phyloP scores from a whole-genome alignment of 2,888 invertebrate species.

The Calameuta idolon region DNA sequence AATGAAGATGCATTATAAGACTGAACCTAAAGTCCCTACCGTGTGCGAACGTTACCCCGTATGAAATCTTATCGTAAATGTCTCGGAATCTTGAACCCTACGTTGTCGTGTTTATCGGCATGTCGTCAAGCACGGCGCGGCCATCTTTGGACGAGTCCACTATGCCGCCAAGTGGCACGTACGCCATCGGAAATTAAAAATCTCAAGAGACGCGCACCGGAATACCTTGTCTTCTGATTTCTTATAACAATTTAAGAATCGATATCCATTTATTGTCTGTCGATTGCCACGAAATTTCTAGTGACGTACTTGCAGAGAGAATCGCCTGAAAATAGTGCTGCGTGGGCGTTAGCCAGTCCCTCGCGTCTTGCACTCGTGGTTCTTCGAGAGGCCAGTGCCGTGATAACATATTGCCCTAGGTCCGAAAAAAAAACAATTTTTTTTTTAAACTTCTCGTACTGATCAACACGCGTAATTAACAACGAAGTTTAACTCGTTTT shows the following conservation, averaged over 20 bases:
- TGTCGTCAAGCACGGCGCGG: constrained; percentile 12
- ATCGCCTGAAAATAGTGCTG: constrained; percentile 6
- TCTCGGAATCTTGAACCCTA: not conserved
- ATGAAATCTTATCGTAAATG: not conserved
- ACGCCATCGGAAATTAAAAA: not conserved
- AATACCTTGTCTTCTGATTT: not conserved
- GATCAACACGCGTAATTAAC: not conserved
- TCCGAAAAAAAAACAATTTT: not conserved
- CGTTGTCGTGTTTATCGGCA: not conserved
- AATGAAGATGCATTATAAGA: not conserved
- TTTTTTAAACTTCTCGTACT: not conserved
- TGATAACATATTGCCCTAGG: not conserved
- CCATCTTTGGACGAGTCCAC: constrained; percentile 66
- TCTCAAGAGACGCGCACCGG: not conserved
- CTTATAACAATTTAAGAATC: not conserved
- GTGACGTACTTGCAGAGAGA: not conserved
- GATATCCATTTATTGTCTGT: not conserved
- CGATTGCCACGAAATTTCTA: not conserved
- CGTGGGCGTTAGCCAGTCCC: constrained; percentile 34
- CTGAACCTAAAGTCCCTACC: not conserved
- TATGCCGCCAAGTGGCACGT: constrained; percentile 43
- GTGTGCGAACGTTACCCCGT: not conserved
- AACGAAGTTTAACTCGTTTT: not conserved
- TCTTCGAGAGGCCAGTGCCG: not conserved
- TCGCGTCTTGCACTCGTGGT: not conserved